Base-by-base conservation (phyloP, 2,888 invertebrate species). In the Pammene fasciana region DNA sequence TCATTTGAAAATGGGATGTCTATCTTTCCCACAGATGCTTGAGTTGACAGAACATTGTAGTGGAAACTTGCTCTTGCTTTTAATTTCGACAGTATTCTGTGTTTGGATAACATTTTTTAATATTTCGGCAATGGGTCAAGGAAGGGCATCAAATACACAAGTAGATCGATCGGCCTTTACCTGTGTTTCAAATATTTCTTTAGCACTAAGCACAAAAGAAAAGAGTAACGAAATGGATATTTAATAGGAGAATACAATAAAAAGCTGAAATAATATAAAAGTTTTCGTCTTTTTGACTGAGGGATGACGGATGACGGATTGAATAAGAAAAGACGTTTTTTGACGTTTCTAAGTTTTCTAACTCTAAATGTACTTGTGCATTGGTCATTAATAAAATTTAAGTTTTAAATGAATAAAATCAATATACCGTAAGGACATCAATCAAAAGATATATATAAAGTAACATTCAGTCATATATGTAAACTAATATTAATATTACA, bases 1-100 rank as follows among this genome's bases (percentile, higher is more conserved):
- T 94, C 94, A 84, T 94, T 93, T 16, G 94, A 88, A 80, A 95
- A 94, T 38, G 88, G 79, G 74, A 94, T 86, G 73, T 92, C 92
- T 13, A 92, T 81, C 83, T 94, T 94, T 8, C 82, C 86, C 41
- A 84, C 75, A 70, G 73, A 76, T 13, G 82, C 59, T 72, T 87
- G 80, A 2, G 86, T 78, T 41, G 89, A 82, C 48, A 82, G 81
- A 67, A 77, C 77, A 77, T 82, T 84, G 46, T 74, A 74, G 65
- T 75, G 75, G 71, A 77, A 78, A 46, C 73, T 75, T 52, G 76
- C 73, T 74, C 77, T 83, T 16, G 75, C 66, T 71, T 79, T 81
- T 62, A 90, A 73, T 79, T 78, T 88, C 4, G 84, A 82, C 45
- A 89, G 74, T 68, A 85, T 52, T 66, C 83, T 67, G 5, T 80